A percentile compares a stretch with the other conserved stretches of the same genome.
These are phyloP conservation scores for Hypena proboscidalis DNA, from an alignment of 2,888 invertebrate species.

Conservation along the genomic window DNA sequence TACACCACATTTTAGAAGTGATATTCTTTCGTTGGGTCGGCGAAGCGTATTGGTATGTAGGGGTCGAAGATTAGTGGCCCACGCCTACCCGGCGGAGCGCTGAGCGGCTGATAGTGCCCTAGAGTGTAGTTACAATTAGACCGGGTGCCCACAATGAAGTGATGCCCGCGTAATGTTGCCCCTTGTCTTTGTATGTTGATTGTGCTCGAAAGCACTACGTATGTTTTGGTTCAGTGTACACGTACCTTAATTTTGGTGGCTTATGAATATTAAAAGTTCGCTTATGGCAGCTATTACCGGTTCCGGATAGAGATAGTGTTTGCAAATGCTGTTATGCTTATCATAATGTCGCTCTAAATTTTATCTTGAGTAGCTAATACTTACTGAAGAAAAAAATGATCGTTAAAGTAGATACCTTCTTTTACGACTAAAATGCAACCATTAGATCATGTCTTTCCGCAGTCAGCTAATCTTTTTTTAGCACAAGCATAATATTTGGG, in stretches of 20 bases:
- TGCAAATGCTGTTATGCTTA: neutral
- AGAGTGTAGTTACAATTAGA: constrained; percentile 86
- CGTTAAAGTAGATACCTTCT: too few relatives aligned
- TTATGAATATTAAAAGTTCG: constrained; percentile 40
- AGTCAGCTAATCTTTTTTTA: too few relatives aligned
- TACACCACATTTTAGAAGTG: constrained; percentile 40
- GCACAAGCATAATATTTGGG: too few relatives aligned
- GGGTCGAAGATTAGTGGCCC: constrained; percentile 85
- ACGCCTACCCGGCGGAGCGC: constrained; percentile 83
- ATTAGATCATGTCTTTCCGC: too few relatives aligned
- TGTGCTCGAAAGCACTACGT: constrained; percentile 69
- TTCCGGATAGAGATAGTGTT: constrained; percentile 2
- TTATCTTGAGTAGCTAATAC: too few relatives aligned
- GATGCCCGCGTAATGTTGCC: constrained; percentile 81
- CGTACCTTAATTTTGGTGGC: constrained; percentile 23
- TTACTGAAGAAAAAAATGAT: too few relatives aligned
- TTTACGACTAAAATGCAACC: too few relatives aligned
- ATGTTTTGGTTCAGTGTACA: constrained; percentile 33
- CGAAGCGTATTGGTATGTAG: constrained; percentile 76
- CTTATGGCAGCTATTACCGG: constrained; percentile 13
- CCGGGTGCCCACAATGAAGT: constrained; percentile 84
- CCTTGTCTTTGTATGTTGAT: constrained; percentile 84
- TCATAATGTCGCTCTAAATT: too few relatives aligned
- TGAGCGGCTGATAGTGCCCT: constrained; percentile 84
- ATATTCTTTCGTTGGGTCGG: constrained; percentile 45